Percentiles rank a stretch among this genome's conserved stretches.
Conservation (phyloP, 2,113 vertebrate genomes). For the Bos javanicus region DNA sequence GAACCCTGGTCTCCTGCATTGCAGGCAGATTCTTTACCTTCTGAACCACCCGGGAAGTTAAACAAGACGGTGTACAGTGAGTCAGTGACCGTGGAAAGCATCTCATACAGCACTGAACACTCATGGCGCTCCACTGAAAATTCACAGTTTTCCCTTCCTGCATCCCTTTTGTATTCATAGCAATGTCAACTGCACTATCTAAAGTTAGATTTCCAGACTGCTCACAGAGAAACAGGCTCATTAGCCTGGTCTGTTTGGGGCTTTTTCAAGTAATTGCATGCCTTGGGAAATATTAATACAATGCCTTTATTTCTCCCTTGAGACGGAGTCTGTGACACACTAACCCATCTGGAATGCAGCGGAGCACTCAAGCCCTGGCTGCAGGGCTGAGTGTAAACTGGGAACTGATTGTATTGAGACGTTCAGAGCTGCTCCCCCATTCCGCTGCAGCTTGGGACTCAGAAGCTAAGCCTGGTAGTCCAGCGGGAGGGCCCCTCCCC, state of each 20-base stretch:
- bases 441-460: not conserved
- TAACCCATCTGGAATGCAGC: conserved; percentile 35
- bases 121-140: not conserved
- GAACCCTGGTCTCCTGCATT: not conserved
- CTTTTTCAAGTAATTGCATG: conserved; percentile 20
- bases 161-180: not conserved
- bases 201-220: conserved; percentile 41
- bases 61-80: not conserved
- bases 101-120: not conserved
- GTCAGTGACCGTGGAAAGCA: not conserved
- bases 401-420: not conserved
- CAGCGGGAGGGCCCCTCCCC: fast-evolving
- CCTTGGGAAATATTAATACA: conserved; percentile 29
- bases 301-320: conserved; percentile 3
- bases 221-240: not conserved
- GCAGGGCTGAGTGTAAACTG: not conserved
- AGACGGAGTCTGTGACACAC: not conserved
- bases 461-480: not conserved
- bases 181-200: not conserved
- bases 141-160: not conserved
- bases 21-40: not conserved
- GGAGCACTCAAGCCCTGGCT: not conserved
- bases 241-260: not conserved
- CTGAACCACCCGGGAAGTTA: not conserved
- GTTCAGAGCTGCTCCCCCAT: not conserved